A percentile compares a stretch with the other conserved stretches of the same genome.
phyloP scores from a whole-genome alignment of 2,888 invertebrate species.

The Pyrrhia umbra region DNA sequence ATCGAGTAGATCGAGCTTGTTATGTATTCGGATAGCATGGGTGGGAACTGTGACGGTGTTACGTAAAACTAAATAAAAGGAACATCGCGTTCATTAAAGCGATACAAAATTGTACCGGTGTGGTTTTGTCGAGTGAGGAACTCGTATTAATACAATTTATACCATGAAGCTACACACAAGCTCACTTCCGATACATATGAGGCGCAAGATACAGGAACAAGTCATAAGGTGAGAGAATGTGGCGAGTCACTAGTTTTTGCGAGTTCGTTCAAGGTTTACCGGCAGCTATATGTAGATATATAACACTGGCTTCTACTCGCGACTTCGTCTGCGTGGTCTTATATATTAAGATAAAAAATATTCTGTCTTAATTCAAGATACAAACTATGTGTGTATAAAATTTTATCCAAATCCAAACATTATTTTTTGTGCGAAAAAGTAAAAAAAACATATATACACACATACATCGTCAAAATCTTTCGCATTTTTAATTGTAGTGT shows the following conservation, averaged over 20 bases:
- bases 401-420: no score
- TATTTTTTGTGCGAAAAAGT: no score
- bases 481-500: no score
- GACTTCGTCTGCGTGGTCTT: no score
- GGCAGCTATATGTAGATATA: no score
- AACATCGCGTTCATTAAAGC: conserved; percentile 49
- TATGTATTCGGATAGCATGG: conserved; percentile 84
- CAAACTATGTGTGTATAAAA: no score
- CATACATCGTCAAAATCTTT: no score
- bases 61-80: conserved; percentile 71
- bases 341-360: no score
- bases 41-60: conserved; percentile 86
- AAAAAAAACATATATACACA: no score
- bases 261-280: conserved; percentile 74
- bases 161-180: conserved; percentile 1
- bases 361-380: no score
- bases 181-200: conserved; percentile 66
- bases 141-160: conserved; percentile 8
- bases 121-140: conserved; percentile 25
- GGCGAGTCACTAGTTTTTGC: conserved; percentile 74
- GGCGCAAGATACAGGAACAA: conserved; percentile 53
- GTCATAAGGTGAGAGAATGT: conserved; percentile 75
- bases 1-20: conserved; percentile 82
- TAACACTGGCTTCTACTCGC: no score
- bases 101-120: conserved; percentile 51